Base-by-base conservation (phyloP, 2,113 vertebrate genomes). In the Butorides virescens region DNA sequence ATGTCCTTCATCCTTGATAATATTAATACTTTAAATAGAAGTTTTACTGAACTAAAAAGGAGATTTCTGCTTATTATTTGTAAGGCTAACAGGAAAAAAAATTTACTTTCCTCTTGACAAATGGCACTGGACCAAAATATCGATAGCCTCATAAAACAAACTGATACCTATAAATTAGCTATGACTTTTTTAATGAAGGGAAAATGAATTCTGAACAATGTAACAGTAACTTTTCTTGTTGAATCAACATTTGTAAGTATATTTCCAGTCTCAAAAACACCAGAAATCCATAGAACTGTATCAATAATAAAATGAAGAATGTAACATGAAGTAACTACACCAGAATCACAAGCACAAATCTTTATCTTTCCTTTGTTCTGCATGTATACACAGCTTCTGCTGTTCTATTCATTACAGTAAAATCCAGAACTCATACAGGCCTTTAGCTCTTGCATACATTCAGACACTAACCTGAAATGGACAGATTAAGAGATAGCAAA, bases 341-440 rank as follows among this genome's bases (percentile, higher is more conserved):
- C 59, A 96, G 90, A 97, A 97, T 93, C 94, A 95, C 52, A 93
- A 92, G 63, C 75, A 61, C 44, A 95, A 26, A 67, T 68, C 80
- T 91, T 63, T 26, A 61, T 72, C 59, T 58, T 78, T 61, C 26
- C 29, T 95, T 74, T 80, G 29, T 42, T 77, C 37, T 6, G 15
- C 29, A 63, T 11, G 4, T 44, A 27, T 37, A 61, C 13, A 44
- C 32, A 90, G 37, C 52, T 78, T 27, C 49, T 93, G 90, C 80
- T 73, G 52, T 63, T 78, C 49, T 50, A 84, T 67, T 86, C 67
- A 73, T 66, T 90, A 75, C 32, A 75, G 53, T 79, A 92, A 93
- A 96, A 91, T 34, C 25, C 74, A 91, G 63, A 85, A 80, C 26
- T 89, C 39, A 1, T 44, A 79, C 49, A 82, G 81, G 63, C 44